Conservation (phyloP, 1,140 invertebrate genomes). For the Aphaenogaster rudis region DNA sequence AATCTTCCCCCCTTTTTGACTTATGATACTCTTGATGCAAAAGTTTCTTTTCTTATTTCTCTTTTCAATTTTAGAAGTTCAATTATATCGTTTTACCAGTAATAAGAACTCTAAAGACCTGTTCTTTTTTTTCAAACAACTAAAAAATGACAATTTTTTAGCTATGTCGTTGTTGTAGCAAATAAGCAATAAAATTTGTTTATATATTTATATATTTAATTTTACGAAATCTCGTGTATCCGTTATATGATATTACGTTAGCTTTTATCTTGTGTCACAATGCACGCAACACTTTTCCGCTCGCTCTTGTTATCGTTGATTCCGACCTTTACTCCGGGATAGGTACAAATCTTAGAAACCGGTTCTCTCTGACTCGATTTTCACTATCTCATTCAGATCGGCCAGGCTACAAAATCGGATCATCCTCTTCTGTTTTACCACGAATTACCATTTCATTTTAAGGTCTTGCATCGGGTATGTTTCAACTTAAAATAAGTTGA, state of each 20-base stretch:
- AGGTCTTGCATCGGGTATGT: not conserved
- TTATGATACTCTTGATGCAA: no score
- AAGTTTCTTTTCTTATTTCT: no score
- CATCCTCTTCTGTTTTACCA: conserved; percentile 13
- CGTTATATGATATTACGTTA: not conserved
- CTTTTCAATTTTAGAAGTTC: no score
- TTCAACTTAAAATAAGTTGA: conserved; percentile 3
- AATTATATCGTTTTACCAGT: no score
- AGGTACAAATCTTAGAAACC: conserved; percentile 28
- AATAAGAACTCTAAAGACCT: no score
- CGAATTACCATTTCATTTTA: not conserved
- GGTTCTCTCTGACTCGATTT: conserved; percentile 61
- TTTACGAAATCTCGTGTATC: not conserved
- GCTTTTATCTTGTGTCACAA: not conserved
- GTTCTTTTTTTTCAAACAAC: no score
- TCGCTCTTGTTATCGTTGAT: not conserved
- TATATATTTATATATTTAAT: not conserved
- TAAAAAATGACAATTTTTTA: no score
- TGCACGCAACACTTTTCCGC: conserved; percentile 38
- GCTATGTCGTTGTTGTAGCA: no score
- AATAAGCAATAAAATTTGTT: no score
- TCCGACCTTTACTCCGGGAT: conserved; percentile 9
- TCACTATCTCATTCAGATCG: conserved; percentile 22
- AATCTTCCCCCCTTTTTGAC: no score
- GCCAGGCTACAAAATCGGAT: not conserved